A percentile compares a stretch with the other conserved stretches of the same genome.
phyloP scores from a whole-genome alignment of 2,888 invertebrate genomes.

The Scaptomyza parva region DNA sequence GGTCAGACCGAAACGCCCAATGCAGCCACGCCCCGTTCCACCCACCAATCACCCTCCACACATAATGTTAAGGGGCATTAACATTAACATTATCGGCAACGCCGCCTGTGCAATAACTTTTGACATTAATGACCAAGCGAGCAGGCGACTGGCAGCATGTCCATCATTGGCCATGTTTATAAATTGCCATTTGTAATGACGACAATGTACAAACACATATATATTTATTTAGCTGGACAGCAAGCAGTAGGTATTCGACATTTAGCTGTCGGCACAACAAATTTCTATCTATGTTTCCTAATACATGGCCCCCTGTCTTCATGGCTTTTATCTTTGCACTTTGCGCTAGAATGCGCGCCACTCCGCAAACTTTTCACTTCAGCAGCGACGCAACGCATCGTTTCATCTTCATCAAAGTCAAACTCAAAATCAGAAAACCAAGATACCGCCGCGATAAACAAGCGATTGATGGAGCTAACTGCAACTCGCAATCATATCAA shows the following conservation, averaged over 20 bases:
- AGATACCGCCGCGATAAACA: constrained; percentile 15
- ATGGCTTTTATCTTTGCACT: constrained; percentile 72
- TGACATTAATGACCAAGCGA: constrained; percentile 75
- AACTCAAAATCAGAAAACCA: background rate
- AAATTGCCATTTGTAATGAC: constrained; percentile 78
- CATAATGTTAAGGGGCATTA: constrained; percentile 37
- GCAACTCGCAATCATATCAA: constrained; percentile 46
- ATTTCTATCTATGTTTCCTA: constrained; percentile 63
- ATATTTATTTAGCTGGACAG: constrained; percentile 2
- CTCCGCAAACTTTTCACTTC: constrained; percentile 60
- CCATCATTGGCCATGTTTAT: constrained; percentile 68
- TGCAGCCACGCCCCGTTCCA: constrained; percentile 30
- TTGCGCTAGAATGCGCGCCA: constrained; percentile 77
- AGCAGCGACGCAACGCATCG: constrained; percentile 33
- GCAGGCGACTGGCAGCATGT: constrained; percentile 47
- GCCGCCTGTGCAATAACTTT: constrained; percentile 79
- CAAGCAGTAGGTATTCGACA: constrained; percentile 57
- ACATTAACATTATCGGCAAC: constrained; percentile 68
- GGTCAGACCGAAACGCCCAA: constrained; percentile 58
- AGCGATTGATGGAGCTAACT: constrained; percentile 25
- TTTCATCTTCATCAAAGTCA: constrained; percentile 64
- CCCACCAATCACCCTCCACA: background rate
- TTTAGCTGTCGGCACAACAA: constrained; percentile 69
- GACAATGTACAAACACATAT: too few species aligned
- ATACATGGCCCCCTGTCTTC: constrained; percentile 30